Percentiles rank a stretch among this genome's conserved stretches.
Conservation (phyloP, 2,797 vertebrate genomes). For the Mormyrus hasselquistii region DNA sequence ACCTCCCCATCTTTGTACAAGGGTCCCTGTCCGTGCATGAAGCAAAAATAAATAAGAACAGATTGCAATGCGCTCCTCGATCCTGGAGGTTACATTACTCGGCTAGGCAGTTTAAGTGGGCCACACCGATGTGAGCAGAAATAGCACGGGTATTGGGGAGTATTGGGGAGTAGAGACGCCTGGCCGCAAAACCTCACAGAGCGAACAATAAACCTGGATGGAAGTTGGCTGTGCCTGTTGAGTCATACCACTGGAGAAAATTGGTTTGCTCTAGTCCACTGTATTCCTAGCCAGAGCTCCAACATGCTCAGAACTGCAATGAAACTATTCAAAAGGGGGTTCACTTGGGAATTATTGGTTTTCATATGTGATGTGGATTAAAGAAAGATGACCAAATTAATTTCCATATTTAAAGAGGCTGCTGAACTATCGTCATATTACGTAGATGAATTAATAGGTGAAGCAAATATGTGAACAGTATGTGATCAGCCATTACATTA, state of each 20-base stretch:
- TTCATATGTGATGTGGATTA: neutral
- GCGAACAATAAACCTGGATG: constrained; percentile 28
- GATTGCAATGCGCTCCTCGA: constrained; percentile 53
- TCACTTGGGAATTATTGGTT: neutral
- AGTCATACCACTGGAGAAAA: constrained; percentile 40
- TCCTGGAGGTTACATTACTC: constrained; percentile 63
- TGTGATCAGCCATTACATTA: neutral
- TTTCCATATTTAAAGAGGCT: neutral
- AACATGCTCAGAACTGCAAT: neutral
- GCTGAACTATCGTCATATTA: neutral
- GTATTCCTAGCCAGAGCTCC: neutral
- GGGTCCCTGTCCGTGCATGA: neutral
- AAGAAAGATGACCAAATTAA: neutral
- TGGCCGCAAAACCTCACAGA: constrained; percentile 31
- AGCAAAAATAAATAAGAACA: neutral
- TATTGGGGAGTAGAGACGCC: constrained; percentile 33
- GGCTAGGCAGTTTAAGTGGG: constrained; percentile 64
- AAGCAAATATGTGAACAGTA: neutral
- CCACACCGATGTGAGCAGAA: constrained; percentile 54
- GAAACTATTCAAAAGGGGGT: neutral
- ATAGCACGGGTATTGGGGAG: constrained; percentile 19
- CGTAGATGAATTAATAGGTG: neutral
- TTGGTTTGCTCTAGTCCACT: constrained; percentile 43
- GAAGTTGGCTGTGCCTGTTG: constrained; percentile 24
- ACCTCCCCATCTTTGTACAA: neutral